Evolutionary conservation across 2,797 vertebrate species (phyloP), one percentile per base, ranked within the genome.

Genomic region (Pithecia hirsuta): DNA sequence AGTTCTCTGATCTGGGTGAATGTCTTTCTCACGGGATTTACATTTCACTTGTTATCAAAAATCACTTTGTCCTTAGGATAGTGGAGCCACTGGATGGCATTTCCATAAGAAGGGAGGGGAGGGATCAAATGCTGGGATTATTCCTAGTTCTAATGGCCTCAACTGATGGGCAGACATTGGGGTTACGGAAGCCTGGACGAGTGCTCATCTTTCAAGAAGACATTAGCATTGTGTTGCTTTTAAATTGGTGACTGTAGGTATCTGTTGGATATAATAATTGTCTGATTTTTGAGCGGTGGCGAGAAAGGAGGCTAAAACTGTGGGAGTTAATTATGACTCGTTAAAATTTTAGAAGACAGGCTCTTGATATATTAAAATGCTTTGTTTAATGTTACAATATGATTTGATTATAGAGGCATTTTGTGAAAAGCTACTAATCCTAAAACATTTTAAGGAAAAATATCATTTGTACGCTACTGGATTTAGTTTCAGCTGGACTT

Each of bases 11-110:
- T 90, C 95, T 98, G 96, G 98, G 98, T 97, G 98, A 98, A 98
- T 98, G 98, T 98, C 97, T 98, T 99, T 99, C 98, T 98, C 98
- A 98, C 81, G 98, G 99, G 98, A 98, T 98, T 98, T 98, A 97
- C 98, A 98, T 99, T 98, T 98, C 98, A 98, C 97, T 98, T 98
- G 96, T 98, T 98, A 98, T 98, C 98, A 98, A 97, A 98, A 98
- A 98, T 81, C 97, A 98, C 98, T 98, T 98, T 98, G 98, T 99
- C 98, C 93, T 94, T 97, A 97, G 98, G 98, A 98, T 98, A 98
- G 97, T 98, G 97, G 98, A 99, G 97, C 98, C 98, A 98, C 97
- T 98, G 98, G 98, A 98, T 99, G 98, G 98, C 98, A 98, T 98
- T 99, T 98, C 99, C 99, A 98, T 99, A 98, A 98, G 98, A 97